Evolutionary conservation across 2,113 vertebrate species (phyloP), one percentile per base, ranked within the genome.

Genomic region (Corapipo altera): DNA sequence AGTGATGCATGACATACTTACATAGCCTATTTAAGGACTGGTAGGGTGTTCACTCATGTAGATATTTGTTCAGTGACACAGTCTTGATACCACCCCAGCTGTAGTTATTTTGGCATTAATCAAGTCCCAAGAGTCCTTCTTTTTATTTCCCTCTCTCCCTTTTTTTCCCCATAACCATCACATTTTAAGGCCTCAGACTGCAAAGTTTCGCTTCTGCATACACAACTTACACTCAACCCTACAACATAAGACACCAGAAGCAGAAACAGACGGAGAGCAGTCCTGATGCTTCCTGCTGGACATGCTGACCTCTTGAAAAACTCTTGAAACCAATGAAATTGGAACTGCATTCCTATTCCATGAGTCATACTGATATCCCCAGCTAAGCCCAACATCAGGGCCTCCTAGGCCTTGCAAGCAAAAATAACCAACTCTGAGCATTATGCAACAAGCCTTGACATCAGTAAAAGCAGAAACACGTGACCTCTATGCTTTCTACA

Each of bases 291-390:
- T 87, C 52, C 33, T 73, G 55, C 27, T 77, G 41, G 33, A n/a
- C 22, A 19, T 1, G 3, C 28, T n/a, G 26, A 46, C 9, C 26
- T 77, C 43, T 55, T 65, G 41, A 79, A 80, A 91, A 88, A 30
- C 3, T 14, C 41, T 73, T 17, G 7, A 83, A 91, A 66, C 10
- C 30, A 59, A 12, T 46, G 15, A 70, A 70, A 70, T 19, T 5
- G 2, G 67, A 83, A 32, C n/a, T 51, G 7, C 20, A 52, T 59
- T 89, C 23, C 33, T 81, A n/a, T 59, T 67, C 43, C 33, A 37
- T 0, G 3, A 23, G 39, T 35, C 0, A 0, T 37, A 49, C 12
- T n/a, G 21, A 16, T 51, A 22, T 58, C 22, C 35, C n/a, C 46
- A 49, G 32, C 35, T 82, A 59, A 81, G 30, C 15, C 20, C 46